Conservation (phyloP, 2,888 invertebrate genomes). For the Colletes collaris region DNA sequence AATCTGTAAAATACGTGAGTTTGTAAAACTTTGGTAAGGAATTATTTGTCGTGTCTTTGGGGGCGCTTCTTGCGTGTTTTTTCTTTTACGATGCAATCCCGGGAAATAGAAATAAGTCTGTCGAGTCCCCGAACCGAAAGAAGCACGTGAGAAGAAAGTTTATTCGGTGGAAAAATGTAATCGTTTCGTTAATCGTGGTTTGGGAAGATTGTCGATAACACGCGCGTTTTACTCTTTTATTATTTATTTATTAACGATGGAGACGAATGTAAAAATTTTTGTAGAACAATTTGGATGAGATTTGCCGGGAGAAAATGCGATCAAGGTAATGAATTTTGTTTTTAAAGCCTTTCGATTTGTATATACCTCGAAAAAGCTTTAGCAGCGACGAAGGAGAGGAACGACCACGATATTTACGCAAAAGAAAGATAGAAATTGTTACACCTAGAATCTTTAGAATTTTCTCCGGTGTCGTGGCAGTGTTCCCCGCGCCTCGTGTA, state of each 20-base stretch:
- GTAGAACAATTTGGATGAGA: conserved; percentile 16
- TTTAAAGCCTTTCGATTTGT: conserved; percentile 27
- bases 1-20: background rate
- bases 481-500: background rate
- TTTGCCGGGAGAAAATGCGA: background rate
- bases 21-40: background rate
- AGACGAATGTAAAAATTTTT: conserved; percentile 21
- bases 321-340: background rate
- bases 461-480: background rate
- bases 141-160: background rate
- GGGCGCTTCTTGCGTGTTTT: background rate
- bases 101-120: background rate
- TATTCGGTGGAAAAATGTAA: background rate
- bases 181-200: background rate
- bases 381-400: background rate
- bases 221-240: conserved; percentile 17
- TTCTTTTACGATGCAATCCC: background rate
- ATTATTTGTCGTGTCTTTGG: background rate
- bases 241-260: conserved; percentile 46
- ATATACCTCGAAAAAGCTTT: conserved; percentile 33
- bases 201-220: background rate
- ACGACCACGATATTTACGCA: background rate
- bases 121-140: too few relatives aligned
- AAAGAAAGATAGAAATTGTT: background rate
- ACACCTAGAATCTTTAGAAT: background rate